Evolutionary conservation across 2,113 vertebrate genomes (phyloP).

Genomic region (Butorides virescens): DNA sequence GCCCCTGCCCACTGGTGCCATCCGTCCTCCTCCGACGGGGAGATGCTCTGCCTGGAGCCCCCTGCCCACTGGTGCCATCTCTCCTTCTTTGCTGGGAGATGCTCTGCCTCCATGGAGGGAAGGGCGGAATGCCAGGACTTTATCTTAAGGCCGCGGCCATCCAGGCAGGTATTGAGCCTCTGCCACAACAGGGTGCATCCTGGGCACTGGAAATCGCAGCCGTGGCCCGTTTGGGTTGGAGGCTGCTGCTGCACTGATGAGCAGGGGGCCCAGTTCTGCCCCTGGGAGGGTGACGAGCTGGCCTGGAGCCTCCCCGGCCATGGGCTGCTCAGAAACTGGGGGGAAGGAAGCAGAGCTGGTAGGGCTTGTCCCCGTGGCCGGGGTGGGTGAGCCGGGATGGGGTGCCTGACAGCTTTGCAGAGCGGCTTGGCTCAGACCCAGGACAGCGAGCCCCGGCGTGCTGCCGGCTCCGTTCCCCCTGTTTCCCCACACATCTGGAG

Average conservation of each 20-base stretch:
- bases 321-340: not conserved
- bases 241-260: rapidly evolving
- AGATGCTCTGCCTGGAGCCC: not conserved
- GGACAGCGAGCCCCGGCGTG: not conserved
- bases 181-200: not conserved
- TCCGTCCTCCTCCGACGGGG: not conserved
- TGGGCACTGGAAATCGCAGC: not conserved
- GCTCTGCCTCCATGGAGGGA: not conserved
- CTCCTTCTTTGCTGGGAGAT: not conserved
- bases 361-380: not conserved
- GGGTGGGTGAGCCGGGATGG: not conserved
- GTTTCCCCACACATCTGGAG: not conserved
- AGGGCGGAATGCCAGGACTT: not conserved
- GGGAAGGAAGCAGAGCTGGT: not conserved
- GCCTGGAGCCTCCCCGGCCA: not conserved
- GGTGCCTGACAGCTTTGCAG: not conserved
- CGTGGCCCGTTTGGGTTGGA: not conserved
- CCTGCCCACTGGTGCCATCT: not conserved
- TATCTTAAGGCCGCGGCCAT: not conserved
- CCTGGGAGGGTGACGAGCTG: not conserved
- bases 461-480: not conserved
- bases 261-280: not conserved
- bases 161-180: not conserved
- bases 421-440: not conserved
- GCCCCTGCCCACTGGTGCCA: not conserved